phyloP scores from a whole-genome alignment of 2,113 vertebrate genomes.

The Rhea pennata region DNA sequence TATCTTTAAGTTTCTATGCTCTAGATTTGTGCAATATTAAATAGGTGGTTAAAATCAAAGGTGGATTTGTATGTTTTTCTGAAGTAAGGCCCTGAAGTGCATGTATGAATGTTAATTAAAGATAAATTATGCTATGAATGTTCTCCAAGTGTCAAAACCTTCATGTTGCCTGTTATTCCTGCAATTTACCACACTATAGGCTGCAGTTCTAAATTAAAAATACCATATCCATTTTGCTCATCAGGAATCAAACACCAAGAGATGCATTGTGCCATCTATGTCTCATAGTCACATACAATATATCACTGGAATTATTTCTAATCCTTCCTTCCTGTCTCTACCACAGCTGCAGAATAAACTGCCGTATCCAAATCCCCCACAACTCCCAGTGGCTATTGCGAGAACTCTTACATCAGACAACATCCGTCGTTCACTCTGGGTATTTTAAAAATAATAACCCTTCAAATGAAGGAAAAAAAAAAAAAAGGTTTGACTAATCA shows the following conservation, averaged over 20 bases:
- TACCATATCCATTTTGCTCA: neutral
- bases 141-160: neutral
- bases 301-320: constrained; percentile 36
- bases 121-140: neutral
- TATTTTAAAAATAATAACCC: neutral
- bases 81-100: neutral
- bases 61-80: neutral
- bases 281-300: neutral
- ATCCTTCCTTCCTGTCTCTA: constrained; percentile 28
- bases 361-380: constrained; percentile 47
- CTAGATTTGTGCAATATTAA: neutral
- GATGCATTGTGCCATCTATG: neutral
- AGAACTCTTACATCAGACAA: neutral
- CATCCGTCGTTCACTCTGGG: neutral
- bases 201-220: neutral
- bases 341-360: constrained; percentile 45
- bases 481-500: neutral
- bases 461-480: neutral
- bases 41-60: neutral
- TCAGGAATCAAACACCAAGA: neutral
- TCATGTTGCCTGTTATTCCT: neutral
- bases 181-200: neutral
- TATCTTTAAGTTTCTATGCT: neutral
- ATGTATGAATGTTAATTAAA: neutral
- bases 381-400: neutral